Evolutionary conservation across 2,888 invertebrate species (phyloP).

Genomic region (Zaprionus obscuricornis): DNA sequence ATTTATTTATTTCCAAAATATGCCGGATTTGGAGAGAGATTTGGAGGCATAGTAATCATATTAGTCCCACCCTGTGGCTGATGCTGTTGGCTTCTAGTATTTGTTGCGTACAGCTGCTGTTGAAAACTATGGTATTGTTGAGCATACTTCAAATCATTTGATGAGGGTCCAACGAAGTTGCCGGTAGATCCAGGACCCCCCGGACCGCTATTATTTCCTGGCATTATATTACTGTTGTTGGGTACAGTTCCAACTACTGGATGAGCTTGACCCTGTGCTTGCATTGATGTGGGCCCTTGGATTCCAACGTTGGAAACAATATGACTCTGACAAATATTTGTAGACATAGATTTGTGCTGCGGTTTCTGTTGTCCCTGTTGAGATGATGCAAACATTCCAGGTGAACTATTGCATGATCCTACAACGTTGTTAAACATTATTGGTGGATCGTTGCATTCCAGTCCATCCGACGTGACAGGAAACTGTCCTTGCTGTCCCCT

Average conservation of each 20-base stretch:
- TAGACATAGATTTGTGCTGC: conserved; percentile 46
- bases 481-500: conserved; percentile 63
- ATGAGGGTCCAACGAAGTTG: conserved; percentile 91
- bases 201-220: conserved; percentile 24
- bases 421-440: conserved; percentile 51
- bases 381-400: conserved; percentile 45
- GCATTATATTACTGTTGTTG: conserved; percentile 38
- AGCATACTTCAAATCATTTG: conserved; percentile 95
- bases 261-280: conserved; percentile 48
- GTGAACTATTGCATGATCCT: conserved; percentile 47
- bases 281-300: conserved; percentile 47
- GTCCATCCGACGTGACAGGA: conserved; percentile 59
- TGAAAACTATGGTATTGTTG: conserved; percentile 98
- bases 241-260: conserved; percentile 35
- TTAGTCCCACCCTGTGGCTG: conserved; percentile 53
- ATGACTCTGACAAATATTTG: conserved; percentile 52
- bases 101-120: conserved; percentile 96
- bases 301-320: conserved; percentile 27
- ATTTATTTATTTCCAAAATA: conserved; percentile 82
- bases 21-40: conserved; percentile 81
- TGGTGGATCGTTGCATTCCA: conserved; percentile 56
- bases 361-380: conserved; percentile 39
- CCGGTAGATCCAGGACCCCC: conserved; percentile 62
- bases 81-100: conserved; percentile 86
- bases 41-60: conserved; percentile 69